phyloP scores from a whole-genome alignment of 2,888 invertebrate genomes.

The Dryococelus australis region DNA sequence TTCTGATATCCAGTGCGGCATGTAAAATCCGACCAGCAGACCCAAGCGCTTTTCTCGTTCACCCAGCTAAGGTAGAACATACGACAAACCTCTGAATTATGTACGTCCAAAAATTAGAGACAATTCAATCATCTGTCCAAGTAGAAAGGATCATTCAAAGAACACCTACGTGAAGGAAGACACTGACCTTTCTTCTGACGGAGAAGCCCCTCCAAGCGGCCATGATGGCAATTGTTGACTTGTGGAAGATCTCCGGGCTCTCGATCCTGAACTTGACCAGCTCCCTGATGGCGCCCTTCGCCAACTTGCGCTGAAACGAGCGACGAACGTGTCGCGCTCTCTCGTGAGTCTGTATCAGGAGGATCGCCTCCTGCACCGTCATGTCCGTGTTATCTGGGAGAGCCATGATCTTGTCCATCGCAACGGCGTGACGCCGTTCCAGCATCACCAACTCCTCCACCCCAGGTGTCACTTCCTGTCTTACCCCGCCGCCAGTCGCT shows the following conservation, averaged over 20 bases:
- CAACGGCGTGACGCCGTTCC: background rate
- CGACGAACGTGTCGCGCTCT: slow-evolving; percentile 38
- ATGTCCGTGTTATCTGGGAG: background rate
- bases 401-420: background rate
- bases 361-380: slow-evolving; percentile 13
- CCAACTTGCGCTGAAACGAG: background rate
- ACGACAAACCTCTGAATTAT: no score
- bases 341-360: slow-evolving; percentile 39
- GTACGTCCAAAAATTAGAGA: no score
- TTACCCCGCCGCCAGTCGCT: background rate
- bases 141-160: no score
- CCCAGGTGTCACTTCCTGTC: no score
- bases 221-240: slow-evolving; percentile 33
- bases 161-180: background rate
- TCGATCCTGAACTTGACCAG: slow-evolving; percentile 23
- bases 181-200: slow-evolving; percentile 28
- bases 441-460: background rate
- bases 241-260: background rate
- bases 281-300: slow-evolving; percentile 28
- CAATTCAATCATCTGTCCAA: no score
- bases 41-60: background rate
- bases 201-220: slow-evolving; percentile 29
- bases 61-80: background rate
- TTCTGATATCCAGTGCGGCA: background rate
- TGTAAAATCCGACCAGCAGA: background rate